Evolutionary conservation across 2,797 vertebrate species (phyloP).

Genomic region (Brachyalestes nurse): DNA sequence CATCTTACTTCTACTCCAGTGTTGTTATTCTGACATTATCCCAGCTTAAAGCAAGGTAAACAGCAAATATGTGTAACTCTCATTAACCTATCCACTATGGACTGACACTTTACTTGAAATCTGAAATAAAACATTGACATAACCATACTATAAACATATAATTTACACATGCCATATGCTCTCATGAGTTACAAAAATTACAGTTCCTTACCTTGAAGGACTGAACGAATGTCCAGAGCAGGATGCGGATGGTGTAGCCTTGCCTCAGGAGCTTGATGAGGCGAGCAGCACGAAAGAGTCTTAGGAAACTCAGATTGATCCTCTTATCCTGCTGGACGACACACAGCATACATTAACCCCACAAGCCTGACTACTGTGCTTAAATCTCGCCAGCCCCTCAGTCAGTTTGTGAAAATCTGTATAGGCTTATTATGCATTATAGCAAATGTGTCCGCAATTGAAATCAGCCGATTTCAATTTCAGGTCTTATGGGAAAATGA

Average conservation of each 20-base stretch:
- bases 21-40: too few relatives aligned
- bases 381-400: neutral
- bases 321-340: constrained; percentile 84
- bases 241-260: constrained; percentile 97
- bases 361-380: neutral
- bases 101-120: too few relatives aligned
- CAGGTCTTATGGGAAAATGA: constrained; percentile 20
- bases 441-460: constrained; percentile 32
- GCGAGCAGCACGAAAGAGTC: constrained; percentile 92
- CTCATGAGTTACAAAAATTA: neutral
- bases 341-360: neutral
- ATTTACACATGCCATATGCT: too few relatives aligned
- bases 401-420: neutral
- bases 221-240: constrained; percentile 98
- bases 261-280: constrained; percentile 97
- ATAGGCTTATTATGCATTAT: neutral
- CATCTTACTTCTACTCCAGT: too few relatives aligned
- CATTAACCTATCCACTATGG: too few relatives aligned
- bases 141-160: too few relatives aligned
- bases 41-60: too few relatives aligned
- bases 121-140: too few relatives aligned
- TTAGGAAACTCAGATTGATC: constrained; percentile 96
- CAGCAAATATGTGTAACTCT: too few relatives aligned
- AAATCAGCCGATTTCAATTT: constrained; percentile 41
- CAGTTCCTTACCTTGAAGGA: constrained; percentile 90